Percentiles rank a stretch among this genome's conserved stretches.
phyloP scores from a whole-genome alignment of 2,113 vertebrate species.

The Nothocercus julius region DNA sequence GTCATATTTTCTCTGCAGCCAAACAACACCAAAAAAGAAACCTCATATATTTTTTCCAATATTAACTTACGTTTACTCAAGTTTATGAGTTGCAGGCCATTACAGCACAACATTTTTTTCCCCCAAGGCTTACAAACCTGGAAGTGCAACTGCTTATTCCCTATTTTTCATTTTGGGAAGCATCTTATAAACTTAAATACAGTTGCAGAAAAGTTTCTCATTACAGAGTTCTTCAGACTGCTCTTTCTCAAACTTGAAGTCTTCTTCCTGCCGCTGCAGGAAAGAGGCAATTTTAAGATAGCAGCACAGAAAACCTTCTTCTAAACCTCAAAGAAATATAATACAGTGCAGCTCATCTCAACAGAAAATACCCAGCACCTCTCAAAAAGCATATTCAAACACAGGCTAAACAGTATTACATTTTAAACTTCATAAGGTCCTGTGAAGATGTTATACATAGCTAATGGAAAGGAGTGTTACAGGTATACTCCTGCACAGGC shows the following conservation, averaged over 20 bases:
- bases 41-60: not conserved
- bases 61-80: not conserved
- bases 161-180: not conserved
- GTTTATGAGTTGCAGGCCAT: not conserved
- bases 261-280: not conserved
- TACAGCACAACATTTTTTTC: not conserved
- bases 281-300: not conserved
- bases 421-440: not conserved
- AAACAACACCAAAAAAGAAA: conserved; percentile 1
- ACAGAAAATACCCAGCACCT: not conserved
- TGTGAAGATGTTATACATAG: not conserved
- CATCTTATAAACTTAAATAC: not conserved
- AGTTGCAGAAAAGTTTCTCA: not conserved
- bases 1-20: not conserved
- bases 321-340: not conserved
- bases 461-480: not conserved
- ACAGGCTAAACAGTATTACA: not conserved
- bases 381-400: not conserved
- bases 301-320: not conserved
- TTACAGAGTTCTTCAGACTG: not conserved
- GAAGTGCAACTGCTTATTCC: not conserved
- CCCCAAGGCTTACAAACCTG: not conserved
- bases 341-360: not conserved
- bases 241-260: not conserved
- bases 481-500: not conserved